phyloP scores from a whole-genome alignment of 2,888 invertebrate species.

The Rhimphoctona megacephalus region DNA sequence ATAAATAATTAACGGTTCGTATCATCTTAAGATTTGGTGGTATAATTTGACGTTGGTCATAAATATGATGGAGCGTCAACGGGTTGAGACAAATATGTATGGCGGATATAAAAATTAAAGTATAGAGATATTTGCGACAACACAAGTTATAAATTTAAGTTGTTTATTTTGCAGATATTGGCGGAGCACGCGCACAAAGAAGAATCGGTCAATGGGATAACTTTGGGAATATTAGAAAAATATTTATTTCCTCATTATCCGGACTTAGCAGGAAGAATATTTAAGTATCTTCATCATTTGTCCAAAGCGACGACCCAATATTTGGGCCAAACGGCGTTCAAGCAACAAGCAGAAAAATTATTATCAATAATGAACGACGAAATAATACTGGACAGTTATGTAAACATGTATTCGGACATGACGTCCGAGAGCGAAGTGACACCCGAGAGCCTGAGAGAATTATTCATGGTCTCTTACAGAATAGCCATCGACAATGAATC shows the following conservation, averaged over 20 bases:
- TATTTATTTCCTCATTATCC: constrained; percentile 93
- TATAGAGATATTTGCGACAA: background rate
- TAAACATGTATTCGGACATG: constrained; percentile 86
- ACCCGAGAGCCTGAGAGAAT: constrained; percentile 88
- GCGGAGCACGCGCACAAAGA: constrained; percentile 89
- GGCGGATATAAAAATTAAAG: background rate
- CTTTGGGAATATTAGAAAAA: constrained; percentile 89
- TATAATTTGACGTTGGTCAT: too few relatives aligned
- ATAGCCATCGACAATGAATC: constrained; percentile 91
- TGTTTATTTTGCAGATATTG: constrained; percentile 87
- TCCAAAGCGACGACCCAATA: constrained; percentile 88
- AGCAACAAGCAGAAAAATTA: constrained; percentile 90
- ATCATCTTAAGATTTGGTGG: background rate
- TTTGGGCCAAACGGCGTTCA: constrained; percentile 89
- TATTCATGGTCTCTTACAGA: constrained; percentile 91
- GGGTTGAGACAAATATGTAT: background rate
- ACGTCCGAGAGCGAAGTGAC: constrained; percentile 85
- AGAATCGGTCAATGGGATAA: constrained; percentile 90
- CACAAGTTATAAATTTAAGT: background rate
- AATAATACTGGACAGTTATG: constrained; percentile 89
- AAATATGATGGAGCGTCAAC: background rate
- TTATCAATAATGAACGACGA: constrained; percentile 86
- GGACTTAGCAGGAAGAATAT: constrained; percentile 90
- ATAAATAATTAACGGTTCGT: background rate
- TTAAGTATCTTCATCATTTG: constrained; percentile 87